These are phyloP conservation scores for Diarsia dahlii DNA, from an alignment of 2,888 invertebrate genomes.

Conservation along the genomic window DNA sequence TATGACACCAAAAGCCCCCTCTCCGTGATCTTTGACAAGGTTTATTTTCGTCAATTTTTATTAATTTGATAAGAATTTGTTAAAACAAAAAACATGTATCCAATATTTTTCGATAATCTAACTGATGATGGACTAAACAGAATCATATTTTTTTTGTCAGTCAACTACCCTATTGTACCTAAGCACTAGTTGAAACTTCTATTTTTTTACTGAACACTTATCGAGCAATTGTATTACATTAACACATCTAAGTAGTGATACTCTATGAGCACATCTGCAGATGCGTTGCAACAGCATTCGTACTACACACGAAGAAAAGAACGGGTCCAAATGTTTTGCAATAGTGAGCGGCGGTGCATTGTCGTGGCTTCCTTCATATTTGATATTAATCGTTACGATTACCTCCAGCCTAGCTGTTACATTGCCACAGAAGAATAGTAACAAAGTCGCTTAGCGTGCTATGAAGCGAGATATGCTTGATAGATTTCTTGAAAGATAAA, in stretches of 20 bases:
- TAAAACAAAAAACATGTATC: too few relatives aligned
- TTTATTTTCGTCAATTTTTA: too few relatives aligned
- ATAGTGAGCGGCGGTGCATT: constrained; percentile 73
- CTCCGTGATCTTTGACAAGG: too few relatives aligned
- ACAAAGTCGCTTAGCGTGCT: not conserved
- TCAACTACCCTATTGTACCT: not conserved
- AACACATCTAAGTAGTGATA: constrained; percentile 14
- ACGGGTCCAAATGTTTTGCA: constrained; percentile 69
- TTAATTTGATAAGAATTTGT: too few relatives aligned
- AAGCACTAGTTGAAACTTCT: not conserved
- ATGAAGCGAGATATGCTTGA: not conserved
- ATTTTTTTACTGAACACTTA: constrained; percentile 4
- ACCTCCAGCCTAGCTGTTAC: constrained; percentile 23
- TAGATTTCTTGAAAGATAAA: not conserved
- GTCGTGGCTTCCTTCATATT: constrained; percentile 71
- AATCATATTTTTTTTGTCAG: too few relatives aligned
- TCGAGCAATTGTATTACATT: constrained; percentile 25
- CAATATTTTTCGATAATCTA: too few relatives aligned
- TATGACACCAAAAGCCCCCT: too few relatives aligned
- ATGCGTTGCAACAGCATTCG: constrained; percentile 53
- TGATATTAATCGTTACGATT: constrained; percentile 68
- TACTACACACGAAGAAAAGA: constrained; percentile 60
- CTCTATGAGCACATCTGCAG: constrained; percentile 42
- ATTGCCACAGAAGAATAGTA: constrained; percentile 32
- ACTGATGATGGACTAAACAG: too few relatives aligned